Base-by-base conservation (phyloP, 35 echinoderm and acorn worm species). In the Antedon bifida region DNA sequence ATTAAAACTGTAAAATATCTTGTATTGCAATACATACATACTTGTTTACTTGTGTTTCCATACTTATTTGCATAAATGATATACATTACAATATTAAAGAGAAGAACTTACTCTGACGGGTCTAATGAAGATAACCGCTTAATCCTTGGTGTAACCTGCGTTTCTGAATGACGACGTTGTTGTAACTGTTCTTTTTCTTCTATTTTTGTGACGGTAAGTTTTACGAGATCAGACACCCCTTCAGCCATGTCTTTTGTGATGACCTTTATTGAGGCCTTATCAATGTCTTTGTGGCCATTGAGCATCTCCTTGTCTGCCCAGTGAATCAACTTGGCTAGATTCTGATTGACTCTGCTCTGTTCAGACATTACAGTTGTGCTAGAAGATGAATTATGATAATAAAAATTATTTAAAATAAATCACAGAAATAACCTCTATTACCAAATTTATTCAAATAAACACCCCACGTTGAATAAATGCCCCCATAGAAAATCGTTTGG, bases 221-320 rank as follows among this genome's bases (percentile, higher is more conserved):
- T 82, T 8, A 99, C 95, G 0, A 99, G 86, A 30, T 87, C 85
- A 26, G 74, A 78, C 7, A 99, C 86, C 5, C 91, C 91, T 5
- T 78, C 42, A 2, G 51, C 51, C 51, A 64, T 64, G 51, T 85
- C 92, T 14, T 85, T 91, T 12, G 85, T 77, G 16, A 30, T 23
- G 23, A 83, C 82, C 17, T 84, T 33, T 30, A 88, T 88, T 23
- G 82, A 36, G 8, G 30, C 38, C 39, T 93, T 89, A 33, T 88
- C 86, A 82, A 81, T 82, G 36, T 76, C 77, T 0, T 77, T 73
- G 28, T 76, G 39, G n/a, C 95, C 95, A 42, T 92, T 84, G 7
- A 99, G 79, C 42, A 99, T 85, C 1, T 91, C 77, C 85, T 90
- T 99, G 85, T 99, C 95, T 0, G 95, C 90, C 95, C 95, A 99